phyloP scores from a whole-genome alignment of 1,140 invertebrate genomes.

The Caenorhabditis inopinata region DNA sequence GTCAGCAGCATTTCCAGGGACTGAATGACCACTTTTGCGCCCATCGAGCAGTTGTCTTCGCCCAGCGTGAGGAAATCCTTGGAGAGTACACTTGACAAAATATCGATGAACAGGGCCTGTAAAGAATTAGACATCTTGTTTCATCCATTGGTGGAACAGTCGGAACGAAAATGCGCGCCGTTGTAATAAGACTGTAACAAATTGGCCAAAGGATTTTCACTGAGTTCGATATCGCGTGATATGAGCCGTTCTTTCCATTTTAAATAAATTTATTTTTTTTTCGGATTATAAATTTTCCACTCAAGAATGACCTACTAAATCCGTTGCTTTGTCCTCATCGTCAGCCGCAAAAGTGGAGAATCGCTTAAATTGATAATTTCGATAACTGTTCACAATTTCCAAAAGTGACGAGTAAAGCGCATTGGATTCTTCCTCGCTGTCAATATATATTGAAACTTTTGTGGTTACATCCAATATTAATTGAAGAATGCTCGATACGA shows the following conservation, averaged over 20 bases:
- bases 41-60: not conserved
- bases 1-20: constrained; percentile 46
- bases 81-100: not conserved
- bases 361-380: constrained; percentile 25
- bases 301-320: constrained; percentile 35
- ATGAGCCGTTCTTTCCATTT: no score
- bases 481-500: constrained; percentile 38
- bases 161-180: no score
- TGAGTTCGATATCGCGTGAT: no score
- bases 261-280: not conserved
- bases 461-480: constrained; percentile 39
- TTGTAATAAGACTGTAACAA: no score
- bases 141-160: no score
- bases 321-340: constrained; percentile 46
- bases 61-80: not conserved
- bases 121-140: no score
- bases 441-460: constrained; percentile 41
- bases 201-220: no score
- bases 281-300: not conserved
- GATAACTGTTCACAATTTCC: constrained; percentile 34
- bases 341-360: constrained; percentile 21
- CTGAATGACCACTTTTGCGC: constrained; percentile 28
- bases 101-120: constrained; percentile 13
- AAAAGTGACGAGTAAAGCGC: constrained; percentile 11
- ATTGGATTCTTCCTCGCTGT: constrained; percentile 22